Conservation (phyloP, 2,113 vertebrate species). For the Chloebia gouldiae region DNA sequence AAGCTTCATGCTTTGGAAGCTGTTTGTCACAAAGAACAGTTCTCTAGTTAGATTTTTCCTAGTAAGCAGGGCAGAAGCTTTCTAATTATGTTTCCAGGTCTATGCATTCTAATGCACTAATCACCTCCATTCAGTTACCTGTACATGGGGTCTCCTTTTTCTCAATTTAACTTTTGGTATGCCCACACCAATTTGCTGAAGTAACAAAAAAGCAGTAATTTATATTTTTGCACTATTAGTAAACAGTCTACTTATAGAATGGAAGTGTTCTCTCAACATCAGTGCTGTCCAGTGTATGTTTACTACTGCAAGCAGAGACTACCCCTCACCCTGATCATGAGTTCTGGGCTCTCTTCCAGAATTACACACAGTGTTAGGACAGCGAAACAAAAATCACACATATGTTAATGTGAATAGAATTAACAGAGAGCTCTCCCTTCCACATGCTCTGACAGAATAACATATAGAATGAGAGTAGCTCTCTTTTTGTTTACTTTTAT, state of each 20-base stretch:
- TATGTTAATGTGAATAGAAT: background rate
- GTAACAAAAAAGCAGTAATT: slow-evolving; percentile 73
- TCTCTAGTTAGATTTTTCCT: slow-evolving; percentile 53
- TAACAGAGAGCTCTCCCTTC: background rate
- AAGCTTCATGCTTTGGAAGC: slow-evolving; percentile 74
- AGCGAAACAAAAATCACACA: background rate
- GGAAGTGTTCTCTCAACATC: background rate
- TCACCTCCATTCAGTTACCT: slow-evolving; percentile 76
- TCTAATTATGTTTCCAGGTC: slow-evolving; percentile 51
- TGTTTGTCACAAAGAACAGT: slow-evolving; percentile 46
- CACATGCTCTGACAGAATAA: background rate
- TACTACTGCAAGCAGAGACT: background rate
- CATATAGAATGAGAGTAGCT: background rate
- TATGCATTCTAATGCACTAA: slow-evolving; percentile 58
- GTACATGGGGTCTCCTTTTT: slow-evolving; percentile 78
- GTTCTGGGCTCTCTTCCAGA: background rate
- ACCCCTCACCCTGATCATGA: background rate
- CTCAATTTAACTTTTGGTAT: slow-evolving; percentile 81
- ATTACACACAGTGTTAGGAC: background rate
- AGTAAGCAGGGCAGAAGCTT: slow-evolving; percentile 67
- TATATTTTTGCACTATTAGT: slow-evolving; percentile 21
- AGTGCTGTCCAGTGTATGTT: background rate
- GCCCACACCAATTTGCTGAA: slow-evolving; percentile 83
- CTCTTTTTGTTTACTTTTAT: background rate
- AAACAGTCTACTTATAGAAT: background rate